Conservation (phyloP, 2,888 invertebrate genomes). For the Aethes cnicana region DNA sequence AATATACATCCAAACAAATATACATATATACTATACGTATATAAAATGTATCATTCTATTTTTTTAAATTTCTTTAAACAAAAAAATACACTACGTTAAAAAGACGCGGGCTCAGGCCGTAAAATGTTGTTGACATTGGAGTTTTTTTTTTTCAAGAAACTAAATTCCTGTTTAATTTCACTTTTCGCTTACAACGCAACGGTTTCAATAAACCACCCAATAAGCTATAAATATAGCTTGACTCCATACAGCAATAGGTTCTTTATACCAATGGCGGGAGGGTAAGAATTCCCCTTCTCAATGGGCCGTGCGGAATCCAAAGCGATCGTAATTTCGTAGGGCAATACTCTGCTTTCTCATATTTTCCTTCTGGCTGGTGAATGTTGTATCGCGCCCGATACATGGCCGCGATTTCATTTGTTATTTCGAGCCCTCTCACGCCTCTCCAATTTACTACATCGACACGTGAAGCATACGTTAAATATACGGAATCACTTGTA, state of each 20-base stretch:
- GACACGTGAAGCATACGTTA: conserved; percentile 69
- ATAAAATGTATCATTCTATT: too few relatives aligned
- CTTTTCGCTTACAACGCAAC: conserved; percentile 16
- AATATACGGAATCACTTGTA: conserved; percentile 58
- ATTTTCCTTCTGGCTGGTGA: conserved; percentile 75
- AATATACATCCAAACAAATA: too few relatives aligned
- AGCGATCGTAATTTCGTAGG: conserved; percentile 79
- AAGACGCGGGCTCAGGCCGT: too few relatives aligned
- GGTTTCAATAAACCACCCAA: conserved; percentile 18
- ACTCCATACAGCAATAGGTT: conserved; percentile 71
- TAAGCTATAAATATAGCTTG: conserved; percentile 49
- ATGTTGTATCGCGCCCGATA: conserved; percentile 73
- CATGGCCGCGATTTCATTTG: conserved; percentile 76
- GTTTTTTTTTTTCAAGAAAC: too few relatives aligned
- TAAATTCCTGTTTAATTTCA: too few relatives aligned
- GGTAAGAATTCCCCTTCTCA: conserved; percentile 77
- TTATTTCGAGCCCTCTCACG: conserved; percentile 73
- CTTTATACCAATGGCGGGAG: conserved; percentile 73
- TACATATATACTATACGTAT: too few relatives aligned
- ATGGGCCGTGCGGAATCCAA: conserved; percentile 77
- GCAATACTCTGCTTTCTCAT: conserved; percentile 79
- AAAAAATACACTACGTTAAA: too few relatives aligned
- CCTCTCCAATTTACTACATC: conserved; percentile 71
- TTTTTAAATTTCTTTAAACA: too few relatives aligned
- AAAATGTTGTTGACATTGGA: too few relatives aligned